phyloP scores from a whole-genome alignment of 2,113 vertebrate species.

The Corynorhinus townsendii region DNA sequence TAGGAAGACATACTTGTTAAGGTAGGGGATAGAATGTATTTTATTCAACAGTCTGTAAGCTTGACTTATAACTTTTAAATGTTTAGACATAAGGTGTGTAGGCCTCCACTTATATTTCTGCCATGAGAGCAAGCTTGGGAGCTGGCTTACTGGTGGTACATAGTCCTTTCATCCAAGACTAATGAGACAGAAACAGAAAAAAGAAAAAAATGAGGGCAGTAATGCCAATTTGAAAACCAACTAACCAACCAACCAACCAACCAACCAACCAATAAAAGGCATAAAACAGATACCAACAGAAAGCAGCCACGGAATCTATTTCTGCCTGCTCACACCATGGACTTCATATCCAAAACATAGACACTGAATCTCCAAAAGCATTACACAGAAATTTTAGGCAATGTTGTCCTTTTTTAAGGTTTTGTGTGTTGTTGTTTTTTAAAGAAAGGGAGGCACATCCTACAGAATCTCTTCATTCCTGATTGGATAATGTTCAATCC shows the following conservation, averaged over 20 bases:
- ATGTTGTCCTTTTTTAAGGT: not conserved
- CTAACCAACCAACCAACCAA: not conserved
- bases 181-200: not conserved
- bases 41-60: not conserved
- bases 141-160: not conserved
- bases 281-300: not conserved
- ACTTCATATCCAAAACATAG: not conserved
- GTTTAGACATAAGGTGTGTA: not conserved
- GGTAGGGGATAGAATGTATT: not conserved
- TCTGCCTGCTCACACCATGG: no score
- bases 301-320: not conserved
- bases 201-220: not conserved
- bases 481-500: not conserved
- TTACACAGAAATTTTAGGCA: not conserved
- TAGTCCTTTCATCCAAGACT: not conserved
- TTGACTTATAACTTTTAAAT: not conserved
- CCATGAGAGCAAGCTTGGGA: not conserved
- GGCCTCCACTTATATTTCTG: not conserved
- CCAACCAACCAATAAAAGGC: not conserved
- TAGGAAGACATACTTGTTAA: not conserved
- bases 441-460: not conserved
- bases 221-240: not conserved
- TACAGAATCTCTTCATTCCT: not conserved
- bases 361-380: not conserved
- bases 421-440: not conserved